Evolutionary conservation across 2,797 vertebrate species (phyloP).

Genomic region (Smutsia temminckii): DNA sequence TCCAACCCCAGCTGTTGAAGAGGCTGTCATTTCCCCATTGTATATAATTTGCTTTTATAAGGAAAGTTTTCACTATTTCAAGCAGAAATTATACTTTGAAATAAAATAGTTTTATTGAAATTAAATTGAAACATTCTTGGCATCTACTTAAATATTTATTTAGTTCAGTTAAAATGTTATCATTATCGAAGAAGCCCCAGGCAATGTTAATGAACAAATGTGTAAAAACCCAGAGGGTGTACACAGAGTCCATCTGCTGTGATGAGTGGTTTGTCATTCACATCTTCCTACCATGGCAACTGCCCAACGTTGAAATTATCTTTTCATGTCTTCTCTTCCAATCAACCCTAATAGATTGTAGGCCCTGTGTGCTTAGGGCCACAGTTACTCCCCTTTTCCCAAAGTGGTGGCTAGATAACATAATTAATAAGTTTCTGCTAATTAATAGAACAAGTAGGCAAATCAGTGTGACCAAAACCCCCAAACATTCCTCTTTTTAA

Average conservation of each 20-base stretch:
- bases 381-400: background rate
- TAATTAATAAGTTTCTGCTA: background rate
- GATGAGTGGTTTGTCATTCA: background rate
- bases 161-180: slow-evolving; percentile 26
- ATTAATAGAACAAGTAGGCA: background rate
- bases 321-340: background rate
- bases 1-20: too few species aligned
- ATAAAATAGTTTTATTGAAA: slow-evolving; percentile 10
- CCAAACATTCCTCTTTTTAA: background rate
- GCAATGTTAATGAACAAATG: background rate
- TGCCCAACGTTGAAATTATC: background rate
- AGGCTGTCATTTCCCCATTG: too few species aligned
- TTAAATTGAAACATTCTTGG: background rate
- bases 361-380: background rate
- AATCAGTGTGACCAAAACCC: background rate
- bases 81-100: slow-evolving; percentile 38
- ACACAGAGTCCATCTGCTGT: fast-evolving
- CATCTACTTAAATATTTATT: slow-evolving; percentile 47
- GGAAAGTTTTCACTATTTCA: slow-evolving; percentile 31
- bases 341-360: background rate
- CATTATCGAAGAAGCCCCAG: background rate
- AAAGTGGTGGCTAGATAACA: background rate
- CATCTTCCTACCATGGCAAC: background rate
- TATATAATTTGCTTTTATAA: slow-evolving; percentile 1
- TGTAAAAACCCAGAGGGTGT: background rate